These are phyloP conservation scores for Monodelphis domestica DNA, from an alignment of 2,797 vertebrate species.

Conservation along the genomic window DNA sequence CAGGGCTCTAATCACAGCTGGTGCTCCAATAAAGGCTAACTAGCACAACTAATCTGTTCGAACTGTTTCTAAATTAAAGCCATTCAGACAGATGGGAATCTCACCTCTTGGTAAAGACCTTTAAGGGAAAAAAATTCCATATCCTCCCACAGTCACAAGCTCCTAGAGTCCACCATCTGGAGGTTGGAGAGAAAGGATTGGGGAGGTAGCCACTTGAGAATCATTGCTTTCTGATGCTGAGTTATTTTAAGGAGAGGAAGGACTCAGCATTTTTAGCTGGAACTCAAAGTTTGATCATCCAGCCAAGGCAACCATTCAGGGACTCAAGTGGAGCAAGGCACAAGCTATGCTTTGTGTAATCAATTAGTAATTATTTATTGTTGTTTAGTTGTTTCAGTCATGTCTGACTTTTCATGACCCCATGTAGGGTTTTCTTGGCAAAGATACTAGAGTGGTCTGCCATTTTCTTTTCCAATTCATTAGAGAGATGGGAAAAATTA, in stretches of 20 bases:
- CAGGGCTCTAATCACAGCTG: slow-evolving; percentile 45
- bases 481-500: background rate
- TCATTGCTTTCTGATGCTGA: slow-evolving; percentile 7
- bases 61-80: slow-evolving; percentile 61
- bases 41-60: slow-evolving; percentile 56
- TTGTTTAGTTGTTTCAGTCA: background rate
- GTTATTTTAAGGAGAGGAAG: slow-evolving; percentile 40
- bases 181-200: slow-evolving; percentile 54
- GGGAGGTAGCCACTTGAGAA: slow-evolving; percentile 52
- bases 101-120: slow-evolving; percentile 44
- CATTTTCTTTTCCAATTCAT: background rate
- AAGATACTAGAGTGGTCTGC: background rate
- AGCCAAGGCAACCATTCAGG: slow-evolving; percentile 23
- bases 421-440: too few species aligned
- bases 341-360: background rate
- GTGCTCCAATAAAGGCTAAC: slow-evolving; percentile 51
- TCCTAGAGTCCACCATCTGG: slow-evolving; percentile 71
- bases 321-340: background rate
- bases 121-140: slow-evolving; percentile 61
- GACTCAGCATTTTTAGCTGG: slow-evolving; percentile 60
- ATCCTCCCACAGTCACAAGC: slow-evolving; percentile 62
- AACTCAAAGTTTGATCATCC: slow-evolving; percentile 42
- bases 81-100: slow-evolving; percentile 48
- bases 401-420: background rate
- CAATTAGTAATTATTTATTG: background rate